Percentiles rank a stretch among this genome's conserved stretches.
phyloP scores from a whole-genome alignment of 2,888 invertebrate species.

The Lydus trimaculatus region DNA sequence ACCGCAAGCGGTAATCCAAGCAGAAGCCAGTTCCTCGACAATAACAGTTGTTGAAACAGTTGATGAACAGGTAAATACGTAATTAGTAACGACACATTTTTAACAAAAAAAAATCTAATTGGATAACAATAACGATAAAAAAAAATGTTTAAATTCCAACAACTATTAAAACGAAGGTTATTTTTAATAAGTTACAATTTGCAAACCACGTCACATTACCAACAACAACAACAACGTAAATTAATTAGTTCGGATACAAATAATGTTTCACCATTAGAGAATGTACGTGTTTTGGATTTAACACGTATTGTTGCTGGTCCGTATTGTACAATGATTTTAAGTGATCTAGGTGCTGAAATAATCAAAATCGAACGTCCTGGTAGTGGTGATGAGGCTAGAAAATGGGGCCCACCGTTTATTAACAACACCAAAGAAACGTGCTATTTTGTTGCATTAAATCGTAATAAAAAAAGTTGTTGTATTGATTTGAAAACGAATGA shows the following conservation, averaged over 20 bases:
- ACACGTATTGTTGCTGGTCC: constrained; percentile 93
- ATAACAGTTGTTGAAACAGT: constrained; percentile 49
- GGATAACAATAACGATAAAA: constrained; percentile 11
- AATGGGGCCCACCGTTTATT: constrained; percentile 93
- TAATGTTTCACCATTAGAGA: constrained; percentile 68
- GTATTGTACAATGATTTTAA: constrained; percentile 91
- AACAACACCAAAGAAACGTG: constrained; percentile 70
- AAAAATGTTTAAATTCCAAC: constrained; percentile 25
- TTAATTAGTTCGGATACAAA: constrained; percentile 23
- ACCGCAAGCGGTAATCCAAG: constrained; percentile 43
- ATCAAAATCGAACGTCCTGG: constrained; percentile 90
- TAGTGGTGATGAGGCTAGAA: constrained; percentile 85
- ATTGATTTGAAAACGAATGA: constrained; percentile 78
- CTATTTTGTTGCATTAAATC: constrained; percentile 88
- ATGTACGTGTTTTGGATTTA: constrained; percentile 79
- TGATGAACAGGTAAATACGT: constrained; percentile 54
- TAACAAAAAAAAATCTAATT: too few species aligned
- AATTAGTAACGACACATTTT: constrained; percentile 27
- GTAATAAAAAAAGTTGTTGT: constrained; percentile 94
- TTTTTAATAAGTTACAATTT: constrained; percentile 7
- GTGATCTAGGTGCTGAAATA: constrained; percentile 92
- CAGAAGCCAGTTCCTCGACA: constrained; percentile 46
- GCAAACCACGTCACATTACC: neutral
- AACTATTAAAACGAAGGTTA: constrained; percentile 21
- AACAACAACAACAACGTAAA: constrained; percentile 16